A percentile compares a stretch with the other conserved stretches of the same genome.
phyloP scores from a whole-genome alignment of 2,113 vertebrate species.

The Jaculus jaculus region DNA sequence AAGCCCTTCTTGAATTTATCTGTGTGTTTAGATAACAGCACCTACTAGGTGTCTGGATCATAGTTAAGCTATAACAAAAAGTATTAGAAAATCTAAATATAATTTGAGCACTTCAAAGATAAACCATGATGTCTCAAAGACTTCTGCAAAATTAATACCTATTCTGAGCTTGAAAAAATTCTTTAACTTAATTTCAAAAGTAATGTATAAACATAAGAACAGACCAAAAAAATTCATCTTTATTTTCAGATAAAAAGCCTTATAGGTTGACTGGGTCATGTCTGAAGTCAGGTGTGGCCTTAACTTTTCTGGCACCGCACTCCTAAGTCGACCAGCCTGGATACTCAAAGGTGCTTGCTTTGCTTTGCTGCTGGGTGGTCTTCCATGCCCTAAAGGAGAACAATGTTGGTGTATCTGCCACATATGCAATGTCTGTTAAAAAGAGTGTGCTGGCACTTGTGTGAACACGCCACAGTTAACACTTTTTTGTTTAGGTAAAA shows the following conservation, averaged over 20 bases:
- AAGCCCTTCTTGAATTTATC: neutral
- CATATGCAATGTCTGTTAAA: too few species aligned
- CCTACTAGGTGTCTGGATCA: neutral
- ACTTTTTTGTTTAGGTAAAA: neutral
- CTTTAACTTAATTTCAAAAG: conserved; percentile 39
- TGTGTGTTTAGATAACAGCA: neutral
- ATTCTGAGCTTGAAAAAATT: conserved; percentile 17
- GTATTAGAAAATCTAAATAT: neutral
- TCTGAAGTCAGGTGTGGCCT: neutral
- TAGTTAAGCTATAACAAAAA: conserved; percentile 20
- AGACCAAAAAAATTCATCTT: neutral
- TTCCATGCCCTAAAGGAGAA: neutral
- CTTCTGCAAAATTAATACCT: neutral
- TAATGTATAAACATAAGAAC: neutral
- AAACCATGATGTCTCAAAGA: neutral
- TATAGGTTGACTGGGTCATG: neutral
- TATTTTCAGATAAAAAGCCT: neutral
- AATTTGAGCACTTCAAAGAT: neutral
- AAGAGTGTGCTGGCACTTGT: too few species aligned
- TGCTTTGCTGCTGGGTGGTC: neutral
- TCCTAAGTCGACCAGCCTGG: neutral
- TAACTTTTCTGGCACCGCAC: too few species aligned
- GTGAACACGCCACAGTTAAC: neutral
- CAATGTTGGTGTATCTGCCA: neutral
- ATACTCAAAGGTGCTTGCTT: conserved; percentile 36